Evolutionary conservation across 2,113 vertebrate genomes (phyloP).

Genomic region (Martes martes): DNA sequence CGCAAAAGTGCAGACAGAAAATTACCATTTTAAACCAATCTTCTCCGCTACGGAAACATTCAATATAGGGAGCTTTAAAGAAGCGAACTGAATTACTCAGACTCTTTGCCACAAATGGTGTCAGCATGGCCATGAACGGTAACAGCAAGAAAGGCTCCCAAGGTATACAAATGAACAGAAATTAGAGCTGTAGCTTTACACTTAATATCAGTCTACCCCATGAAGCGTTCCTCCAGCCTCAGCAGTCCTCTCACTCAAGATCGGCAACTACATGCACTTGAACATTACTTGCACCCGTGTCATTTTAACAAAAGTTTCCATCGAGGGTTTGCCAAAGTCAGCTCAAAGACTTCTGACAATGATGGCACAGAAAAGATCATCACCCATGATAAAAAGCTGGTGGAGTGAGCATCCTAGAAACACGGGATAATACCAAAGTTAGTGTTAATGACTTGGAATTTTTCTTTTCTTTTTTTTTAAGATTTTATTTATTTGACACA

Average conservation of each 20-base stretch:
- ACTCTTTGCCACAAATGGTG: constrained; percentile 61
- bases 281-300: neutral
- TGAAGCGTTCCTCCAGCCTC: constrained; percentile 3
- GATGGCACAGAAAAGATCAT: neutral
- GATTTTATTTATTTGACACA: too few species aligned
- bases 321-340: neutral
- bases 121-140: constrained; percentile 68
- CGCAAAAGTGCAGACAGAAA: constrained; percentile 68
- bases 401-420: neutral
- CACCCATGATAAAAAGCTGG: neutral
- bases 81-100: constrained; percentile 73
- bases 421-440: neutral
- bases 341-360: neutral
- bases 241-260: neutral
- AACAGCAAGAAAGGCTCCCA: constrained; percentile 35
- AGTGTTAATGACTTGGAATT: neutral
- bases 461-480: neutral
- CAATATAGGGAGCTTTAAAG: constrained; percentile 75
- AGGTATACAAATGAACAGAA: constrained; percentile 68
- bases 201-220: neutral
- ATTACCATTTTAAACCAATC: constrained; percentile 77
- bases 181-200: constrained; percentile 43
- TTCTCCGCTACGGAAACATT: constrained; percentile 69
- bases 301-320: neutral
- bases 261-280: neutral